Base-by-base conservation (phyloP, 2,888 invertebrate genomes). In the Lypha dubia region DNA sequence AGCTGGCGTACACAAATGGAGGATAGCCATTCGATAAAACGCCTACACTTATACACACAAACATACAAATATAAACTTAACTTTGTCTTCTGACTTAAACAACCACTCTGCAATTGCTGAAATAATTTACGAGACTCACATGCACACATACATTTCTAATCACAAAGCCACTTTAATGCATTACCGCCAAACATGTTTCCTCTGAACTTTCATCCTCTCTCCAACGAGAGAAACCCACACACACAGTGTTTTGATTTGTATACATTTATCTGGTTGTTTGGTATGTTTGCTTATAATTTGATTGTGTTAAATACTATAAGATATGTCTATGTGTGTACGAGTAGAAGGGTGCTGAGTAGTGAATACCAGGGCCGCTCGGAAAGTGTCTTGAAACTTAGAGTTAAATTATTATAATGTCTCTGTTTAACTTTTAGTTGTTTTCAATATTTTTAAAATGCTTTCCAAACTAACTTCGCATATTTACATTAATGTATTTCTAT, bases 271-370 rank as follows among this genome's bases (percentile, higher is more conserved):
- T 35, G 75, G 28, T 56, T 56, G 9, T 32, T 75, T 56, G 53
- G 35, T 22, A 9, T 68, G 83, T 65, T 70, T 74, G 73, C 56
- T 70, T 70, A 46, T 74, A 83, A 83, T 70, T 49, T 79, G 68
- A 74, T 79, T 79, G 79, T 58, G 17, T 77, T 73, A 13, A 17
- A 73, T 62, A 62, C n/a, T 35, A 17, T 44, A 44, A 56, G 53
- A 73, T 49, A 49, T 28, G 11, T 9, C 2, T 28, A 11, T 46
- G 32, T 1, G 9, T 20, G 24, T 41, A 3, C 22, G n/a, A n/a
- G 15, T n/a, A 41, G 46, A 53, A 32, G 35, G 20, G 24, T 38
- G 17, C 9, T 38, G 51, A 32, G 22, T 44, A 35, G 7, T 22
- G 2, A 3, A 20, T 65, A 24, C 38, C 41, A 60, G 24, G 58